These are phyloP conservation scores for Archocentrus centrarchus DNA, from an alignment of 2,113 vertebrate species.

Conservation along the genomic window DNA sequence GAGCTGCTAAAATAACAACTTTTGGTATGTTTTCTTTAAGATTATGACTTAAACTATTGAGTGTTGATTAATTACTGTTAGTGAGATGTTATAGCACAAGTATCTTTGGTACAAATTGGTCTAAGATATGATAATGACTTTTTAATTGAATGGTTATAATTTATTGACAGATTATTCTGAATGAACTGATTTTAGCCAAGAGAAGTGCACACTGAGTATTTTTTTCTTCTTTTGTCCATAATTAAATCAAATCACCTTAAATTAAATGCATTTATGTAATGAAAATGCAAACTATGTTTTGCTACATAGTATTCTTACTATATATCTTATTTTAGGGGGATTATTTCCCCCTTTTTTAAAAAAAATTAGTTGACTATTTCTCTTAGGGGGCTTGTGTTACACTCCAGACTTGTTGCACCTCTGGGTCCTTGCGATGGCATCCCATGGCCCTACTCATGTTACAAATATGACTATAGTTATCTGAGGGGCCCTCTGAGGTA, in stretches of 20 bases:
- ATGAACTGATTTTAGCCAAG: neutral
- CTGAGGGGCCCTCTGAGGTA: constrained; percentile 71
- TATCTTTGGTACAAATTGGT: neutral
- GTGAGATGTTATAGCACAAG: neutral
- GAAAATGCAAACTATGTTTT: neutral
- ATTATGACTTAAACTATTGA: neutral
- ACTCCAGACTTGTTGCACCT: constrained; percentile 67
- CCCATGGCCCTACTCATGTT: constrained; percentile 77
- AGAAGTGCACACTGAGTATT: neutral
- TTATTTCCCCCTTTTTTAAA: neutral
- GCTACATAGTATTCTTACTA: neutral
- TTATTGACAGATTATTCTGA: neutral
- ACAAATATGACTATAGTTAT: constrained; percentile 75
- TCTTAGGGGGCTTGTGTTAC: constrained; percentile 47
- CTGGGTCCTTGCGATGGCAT: constrained; percentile 59
- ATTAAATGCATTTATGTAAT: neutral
- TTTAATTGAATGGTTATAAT: neutral
- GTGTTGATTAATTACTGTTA: neutral
- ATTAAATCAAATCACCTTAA: neutral
- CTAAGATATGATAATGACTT: neutral
- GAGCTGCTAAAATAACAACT: neutral
- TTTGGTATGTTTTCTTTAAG: neutral
- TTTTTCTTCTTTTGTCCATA: neutral
- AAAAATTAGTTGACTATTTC: constrained; percentile 25
- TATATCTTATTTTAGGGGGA: neutral